These are phyloP conservation scores for Liolophura sinensis DNA, from an alignment of 1,140 invertebrate species.

Conservation along the genomic window DNA sequence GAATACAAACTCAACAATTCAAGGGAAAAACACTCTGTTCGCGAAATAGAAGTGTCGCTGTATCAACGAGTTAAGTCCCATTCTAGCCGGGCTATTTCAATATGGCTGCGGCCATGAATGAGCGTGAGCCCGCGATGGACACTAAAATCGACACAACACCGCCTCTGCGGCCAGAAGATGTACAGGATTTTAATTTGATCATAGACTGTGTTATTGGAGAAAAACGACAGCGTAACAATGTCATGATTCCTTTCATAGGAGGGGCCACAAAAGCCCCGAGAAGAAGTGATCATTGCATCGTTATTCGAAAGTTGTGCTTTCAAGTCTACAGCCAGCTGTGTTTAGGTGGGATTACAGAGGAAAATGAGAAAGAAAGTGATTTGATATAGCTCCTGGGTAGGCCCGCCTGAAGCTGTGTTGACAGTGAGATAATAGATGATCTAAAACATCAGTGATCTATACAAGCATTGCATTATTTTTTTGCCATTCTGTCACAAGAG, in stretches of 20 bases:
- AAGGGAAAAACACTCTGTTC: too few relatives aligned
- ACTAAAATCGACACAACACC: neutral
- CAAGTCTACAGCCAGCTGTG: constrained; percentile 87
- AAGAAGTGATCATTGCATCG: constrained; percentile 67
- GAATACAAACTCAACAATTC: too few relatives aligned
- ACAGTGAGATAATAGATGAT: too few relatives aligned
- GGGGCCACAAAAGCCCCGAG: constrained; percentile 19
- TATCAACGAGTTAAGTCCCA: too few relatives aligned
- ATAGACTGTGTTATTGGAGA: constrained; percentile 35
- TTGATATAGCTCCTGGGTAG: too few relatives aligned
- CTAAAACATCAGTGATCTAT: too few relatives aligned
- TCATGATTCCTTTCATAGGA: neutral
- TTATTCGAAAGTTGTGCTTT: constrained; percentile 91
- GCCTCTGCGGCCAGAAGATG: constrained; percentile 12
- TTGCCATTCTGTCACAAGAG: too few relatives aligned
- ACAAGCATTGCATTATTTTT: too few relatives aligned
- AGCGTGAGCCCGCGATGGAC: neutral
- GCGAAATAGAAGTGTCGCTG: too few relatives aligned
- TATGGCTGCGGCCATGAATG: constrained; percentile 31
- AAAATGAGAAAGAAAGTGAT: too few relatives aligned
- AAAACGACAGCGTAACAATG: constrained; percentile 16
- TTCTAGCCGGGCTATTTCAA: neutral
- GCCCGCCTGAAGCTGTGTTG: too few relatives aligned
- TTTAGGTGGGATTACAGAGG: constrained; percentile 69
- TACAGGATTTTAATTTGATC: constrained; percentile 34